phyloP scores from a whole-genome alignment of 1,140 invertebrate genomes.

The Lepidurus couesii region DNA sequence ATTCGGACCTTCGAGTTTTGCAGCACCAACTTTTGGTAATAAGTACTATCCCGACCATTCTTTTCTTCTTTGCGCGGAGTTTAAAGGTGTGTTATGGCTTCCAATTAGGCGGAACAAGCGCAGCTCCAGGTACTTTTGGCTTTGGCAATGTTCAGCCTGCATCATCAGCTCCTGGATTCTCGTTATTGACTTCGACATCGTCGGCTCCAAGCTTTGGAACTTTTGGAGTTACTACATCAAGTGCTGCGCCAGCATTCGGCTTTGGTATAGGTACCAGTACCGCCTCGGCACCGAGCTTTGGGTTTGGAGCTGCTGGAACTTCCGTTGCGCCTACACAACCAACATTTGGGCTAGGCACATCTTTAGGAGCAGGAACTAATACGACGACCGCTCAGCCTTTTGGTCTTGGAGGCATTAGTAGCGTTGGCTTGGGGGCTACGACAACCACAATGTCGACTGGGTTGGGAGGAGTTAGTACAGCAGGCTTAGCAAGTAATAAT shows the following conservation, averaged over 20 bases:
- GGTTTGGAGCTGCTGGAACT: slow-evolving; percentile 32
- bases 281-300: slow-evolving; percentile 29
- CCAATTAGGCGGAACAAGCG: slow-evolving; percentile 25
- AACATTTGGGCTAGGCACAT: not conserved
- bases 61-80: not conserved
- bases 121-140: slow-evolving; percentile 36
- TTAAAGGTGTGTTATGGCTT: not conserved
- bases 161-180: slow-evolving; percentile 26
- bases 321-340: slow-evolving; percentile 29
- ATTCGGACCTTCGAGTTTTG: slow-evolving; percentile 28
- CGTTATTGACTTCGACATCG: slow-evolving; percentile 34
- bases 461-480: slow-evolving; percentile 58
- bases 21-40: slow-evolving; percentile 37
- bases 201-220: slow-evolving; percentile 40
- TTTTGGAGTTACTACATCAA: slow-evolving; percentile 42
- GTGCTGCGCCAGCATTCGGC: slow-evolving; percentile 39
- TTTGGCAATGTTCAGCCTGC: slow-evolving; percentile 30
- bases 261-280: slow-evolving; percentile 43
- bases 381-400: slow-evolving; percentile 39
- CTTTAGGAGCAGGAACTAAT: slow-evolving; percentile 25
- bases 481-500: slow-evolving; percentile 42
- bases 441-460: slow-evolving; percentile 48
- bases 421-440: slow-evolving; percentile 38
- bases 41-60: not conserved
- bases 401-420: slow-evolving; percentile 37